phyloP scores from a whole-genome alignment of 2,888 invertebrate species.

The Andrena marginata region DNA sequence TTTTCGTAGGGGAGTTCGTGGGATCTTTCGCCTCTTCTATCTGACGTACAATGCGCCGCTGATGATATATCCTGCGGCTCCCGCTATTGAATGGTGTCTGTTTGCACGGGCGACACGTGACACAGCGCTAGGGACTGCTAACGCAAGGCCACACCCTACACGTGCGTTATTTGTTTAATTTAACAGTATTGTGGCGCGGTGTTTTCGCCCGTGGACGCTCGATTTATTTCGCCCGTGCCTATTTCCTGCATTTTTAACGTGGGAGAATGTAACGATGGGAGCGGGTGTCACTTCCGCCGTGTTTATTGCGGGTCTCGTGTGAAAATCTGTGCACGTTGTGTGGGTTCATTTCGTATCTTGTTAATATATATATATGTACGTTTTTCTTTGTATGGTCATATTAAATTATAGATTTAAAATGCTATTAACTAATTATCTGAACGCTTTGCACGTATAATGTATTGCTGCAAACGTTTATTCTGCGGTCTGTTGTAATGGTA shows the following conservation, averaged over 20 bases:
- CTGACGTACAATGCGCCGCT: slow-evolving; percentile 76
- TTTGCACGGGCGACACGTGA: slow-evolving; percentile 77
- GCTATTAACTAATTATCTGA: too few relatives aligned
- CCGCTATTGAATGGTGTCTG: slow-evolving; percentile 76
- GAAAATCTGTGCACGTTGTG: slow-evolving; percentile 1
- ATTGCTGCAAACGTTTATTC: too few relatives aligned
- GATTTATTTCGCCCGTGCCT: slow-evolving; percentile 59
- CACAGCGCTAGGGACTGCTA: slow-evolving; percentile 54
- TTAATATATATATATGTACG: too few relatives aligned
- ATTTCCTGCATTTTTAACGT: slow-evolving; percentile 72
- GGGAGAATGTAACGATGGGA: slow-evolving; percentile 43
- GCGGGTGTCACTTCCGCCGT: neutral
- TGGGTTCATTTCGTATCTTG: neutral
- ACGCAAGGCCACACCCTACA: slow-evolving; percentile 59
- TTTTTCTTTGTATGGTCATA: too few relatives aligned
- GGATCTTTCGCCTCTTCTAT: slow-evolving; percentile 65
- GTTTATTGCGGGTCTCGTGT: slow-evolving; percentile 17
- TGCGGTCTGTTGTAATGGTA: too few relatives aligned
- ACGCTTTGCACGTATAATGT: too few relatives aligned
- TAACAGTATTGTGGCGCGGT: slow-evolving; percentile 77
- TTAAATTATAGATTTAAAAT: too few relatives aligned
- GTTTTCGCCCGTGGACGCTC: slow-evolving; percentile 58
- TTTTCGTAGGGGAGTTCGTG: slow-evolving; percentile 54
- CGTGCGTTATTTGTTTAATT: slow-evolving; percentile 80
- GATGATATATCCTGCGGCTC: slow-evolving; percentile 77